Evolutionary conservation across 23 tunicate genomes (phyloP).

Genomic region (Diplosoma virens): DNA sequence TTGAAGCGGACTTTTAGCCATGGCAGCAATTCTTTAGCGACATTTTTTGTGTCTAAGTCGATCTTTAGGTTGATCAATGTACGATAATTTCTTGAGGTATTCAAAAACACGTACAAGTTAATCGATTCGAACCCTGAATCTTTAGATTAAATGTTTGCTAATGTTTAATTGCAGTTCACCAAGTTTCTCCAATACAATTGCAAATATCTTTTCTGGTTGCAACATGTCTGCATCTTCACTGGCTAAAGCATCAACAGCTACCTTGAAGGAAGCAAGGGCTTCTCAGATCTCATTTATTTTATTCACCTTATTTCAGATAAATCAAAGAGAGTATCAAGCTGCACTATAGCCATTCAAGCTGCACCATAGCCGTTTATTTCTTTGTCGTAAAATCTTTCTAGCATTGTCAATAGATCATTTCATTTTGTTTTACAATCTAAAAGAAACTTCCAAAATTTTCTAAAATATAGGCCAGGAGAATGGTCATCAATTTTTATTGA

Average conservation of each 20-base stretch:
- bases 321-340: constrained; percentile 44
- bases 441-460: constrained; percentile 44
- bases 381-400: constrained; percentile 38
- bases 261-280: constrained; percentile 46
- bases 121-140: constrained; percentile 14
- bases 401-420: constrained; percentile 36
- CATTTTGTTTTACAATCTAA: constrained; percentile 40
- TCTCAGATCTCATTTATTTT: constrained; percentile 25
- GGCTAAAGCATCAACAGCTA: constrained; percentile 41
- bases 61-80: constrained; percentile 35
- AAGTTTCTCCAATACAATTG: constrained; percentile 26
- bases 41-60: constrained; percentile 12
- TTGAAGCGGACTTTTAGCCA: constrained; percentile 11
- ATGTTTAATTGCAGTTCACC: constrained; percentile 3
- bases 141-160: constrained; percentile 3
- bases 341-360: constrained; percentile 41
- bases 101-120: constrained; percentile 18
- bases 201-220: constrained; percentile 28
- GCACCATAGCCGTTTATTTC: no score
- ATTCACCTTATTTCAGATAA: constrained; percentile 36
- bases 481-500: constrained; percentile 30
- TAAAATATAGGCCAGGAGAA: constrained; percentile 35
- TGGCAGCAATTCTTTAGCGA: constrained; percentile 20
- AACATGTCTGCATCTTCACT: constrained; percentile 39
- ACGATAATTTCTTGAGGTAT: constrained; percentile 20